These are phyloP conservation scores for Petrocephalus zakoni DNA, from an alignment of 2,113 vertebrate genomes.

Conservation along the genomic window DNA sequence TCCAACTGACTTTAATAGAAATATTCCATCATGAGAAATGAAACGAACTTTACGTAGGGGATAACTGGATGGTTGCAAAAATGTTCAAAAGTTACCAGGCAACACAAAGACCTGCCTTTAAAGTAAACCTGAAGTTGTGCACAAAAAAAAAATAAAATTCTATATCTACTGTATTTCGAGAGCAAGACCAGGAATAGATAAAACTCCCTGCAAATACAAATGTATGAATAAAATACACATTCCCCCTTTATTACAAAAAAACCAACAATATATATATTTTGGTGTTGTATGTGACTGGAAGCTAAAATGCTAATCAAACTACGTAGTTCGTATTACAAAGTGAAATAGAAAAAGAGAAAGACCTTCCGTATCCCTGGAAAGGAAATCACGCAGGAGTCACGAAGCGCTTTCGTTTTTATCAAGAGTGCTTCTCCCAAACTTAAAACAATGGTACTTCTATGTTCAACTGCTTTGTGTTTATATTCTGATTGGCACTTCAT, in stretches of 20 bases:
- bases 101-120: slow-evolving; percentile 48
- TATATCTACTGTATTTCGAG: slow-evolving; percentile 36
- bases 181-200: slow-evolving; percentile 51
- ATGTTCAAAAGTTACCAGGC: slow-evolving; percentile 33
- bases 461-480: slow-evolving; percentile 62
- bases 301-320: slow-evolving; percentile 65
- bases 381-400: slow-evolving; percentile 57
- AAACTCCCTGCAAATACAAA: slow-evolving; percentile 66
- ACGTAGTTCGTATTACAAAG: slow-evolving; percentile 63
- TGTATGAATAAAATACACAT: slow-evolving; percentile 69
- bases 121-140: slow-evolving; percentile 51
- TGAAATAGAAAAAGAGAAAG: slow-evolving; percentile 49
- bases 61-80: slow-evolving; percentile 50
- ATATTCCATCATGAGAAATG: slow-evolving; percentile 33
- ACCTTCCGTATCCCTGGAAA: slow-evolving; percentile 49
- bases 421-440: slow-evolving; percentile 26
- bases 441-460: slow-evolving; percentile 35
- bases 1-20: slow-evolving; percentile 32
- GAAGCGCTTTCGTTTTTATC: slow-evolving; percentile 64
- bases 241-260: slow-evolving; percentile 64
- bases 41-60: slow-evolving; percentile 28
- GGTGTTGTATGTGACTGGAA: slow-evolving; percentile 59
- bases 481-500: slow-evolving; percentile 78
- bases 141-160: slow-evolving; percentile 25
- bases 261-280: slow-evolving; percentile 45